Evolutionary conservation across 2,113 vertebrate species (phyloP), one percentile per base, ranked within the genome.

Genomic region (Nestor notabilis): DNA sequence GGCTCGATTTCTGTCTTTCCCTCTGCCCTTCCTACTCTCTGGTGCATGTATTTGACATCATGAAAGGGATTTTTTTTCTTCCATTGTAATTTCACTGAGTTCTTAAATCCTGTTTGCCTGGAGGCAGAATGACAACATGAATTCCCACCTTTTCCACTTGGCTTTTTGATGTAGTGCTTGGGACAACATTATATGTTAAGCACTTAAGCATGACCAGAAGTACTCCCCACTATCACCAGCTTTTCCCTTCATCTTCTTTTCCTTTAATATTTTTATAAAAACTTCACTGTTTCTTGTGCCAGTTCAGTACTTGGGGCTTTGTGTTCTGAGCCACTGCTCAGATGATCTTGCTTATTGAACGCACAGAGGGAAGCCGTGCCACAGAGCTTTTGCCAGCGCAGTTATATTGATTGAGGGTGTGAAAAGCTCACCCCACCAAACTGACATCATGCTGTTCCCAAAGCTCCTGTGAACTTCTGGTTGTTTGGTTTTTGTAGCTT

Each of bases 21-120:
- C 47, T 79, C 56, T 89, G 41, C 49, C n/a, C 74, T 92, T 84
- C n/a, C 65, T 91, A 66, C 72, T 91, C 39, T 52, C 74, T 75
- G 19, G 21, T 84, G 31, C 74, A 43, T 41, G 52, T 37, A 81
- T 65, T 14, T 4, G 56, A 89, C 64, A 78, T 81, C 28, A 75
- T 49, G 56, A 93, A 90, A 91, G 78, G 21, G 69, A 82, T 84
- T 97, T 93, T 91, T 91, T 93, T 35, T 93, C 79, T 64, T 93
- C 56, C 44, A 35, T 79, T 81, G 84, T 83, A 93, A 82, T 95
- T 92, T 82, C 52, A 79, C 69, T 47, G 83, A 82, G 78, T 95
- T 94, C 83, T 84, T 89, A 68, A 93, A 56, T 92, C 60, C 28
- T 84, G 16, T 83, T 90, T 96, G 65, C 56, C 90, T 85, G 44